Conservation (phyloP, 2,113 vertebrate species). For the Leiothrix lutea region DNA sequence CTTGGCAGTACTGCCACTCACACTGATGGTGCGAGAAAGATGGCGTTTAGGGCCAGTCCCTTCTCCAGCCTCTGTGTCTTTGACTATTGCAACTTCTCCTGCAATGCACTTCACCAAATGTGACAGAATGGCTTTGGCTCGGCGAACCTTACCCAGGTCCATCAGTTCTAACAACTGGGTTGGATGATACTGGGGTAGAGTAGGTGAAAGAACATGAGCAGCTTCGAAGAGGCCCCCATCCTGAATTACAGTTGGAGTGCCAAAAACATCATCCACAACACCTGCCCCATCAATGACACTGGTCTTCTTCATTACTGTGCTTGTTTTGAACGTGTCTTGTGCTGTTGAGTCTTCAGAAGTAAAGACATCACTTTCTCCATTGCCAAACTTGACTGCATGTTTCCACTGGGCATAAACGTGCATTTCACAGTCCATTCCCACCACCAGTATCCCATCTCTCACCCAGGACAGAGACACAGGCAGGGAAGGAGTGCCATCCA, state of each 20-base stretch:
- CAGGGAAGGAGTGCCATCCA: conserved; percentile 94
- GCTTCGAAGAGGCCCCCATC: conserved; percentile 97
- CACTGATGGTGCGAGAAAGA: conserved; percentile 95
- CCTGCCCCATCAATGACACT: conserved; percentile 85
- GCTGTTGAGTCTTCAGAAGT: conserved; percentile 70
- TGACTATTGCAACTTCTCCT: conserved; percentile 94
- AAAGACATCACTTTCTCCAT: conserved; percentile 76
- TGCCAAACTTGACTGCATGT: conserved; percentile 84
- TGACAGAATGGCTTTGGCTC: conserved; percentile 95
- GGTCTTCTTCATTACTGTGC: conserved; percentile 76
- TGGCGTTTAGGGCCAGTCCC: conserved; percentile 87
- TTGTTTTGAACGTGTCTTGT: conserved; percentile 73
- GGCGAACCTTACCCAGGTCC: conserved; percentile 93
- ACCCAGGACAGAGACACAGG: conserved; percentile 98
- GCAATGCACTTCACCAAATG: conserved; percentile 98
- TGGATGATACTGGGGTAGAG: conserved; percentile 96
- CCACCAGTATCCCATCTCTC: conserved; percentile 94
- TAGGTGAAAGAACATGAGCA: conserved; percentile 93
- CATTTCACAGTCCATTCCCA: conserved; percentile 99
- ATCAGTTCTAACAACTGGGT: conserved; percentile 95
- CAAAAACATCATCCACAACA: conserved; percentile 86
- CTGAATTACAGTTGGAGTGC: conserved; percentile 88
- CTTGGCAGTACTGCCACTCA: conserved; percentile 96
- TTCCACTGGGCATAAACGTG: conserved; percentile 98
- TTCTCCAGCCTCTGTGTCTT: conserved; percentile 90